A percentile compares a stretch with the other conserved stretches of the same genome.
These are phyloP conservation scores for Prochilodus magdalenae DNA, from an alignment of 2,113 vertebrate species.

Conservation along the genomic window DNA sequence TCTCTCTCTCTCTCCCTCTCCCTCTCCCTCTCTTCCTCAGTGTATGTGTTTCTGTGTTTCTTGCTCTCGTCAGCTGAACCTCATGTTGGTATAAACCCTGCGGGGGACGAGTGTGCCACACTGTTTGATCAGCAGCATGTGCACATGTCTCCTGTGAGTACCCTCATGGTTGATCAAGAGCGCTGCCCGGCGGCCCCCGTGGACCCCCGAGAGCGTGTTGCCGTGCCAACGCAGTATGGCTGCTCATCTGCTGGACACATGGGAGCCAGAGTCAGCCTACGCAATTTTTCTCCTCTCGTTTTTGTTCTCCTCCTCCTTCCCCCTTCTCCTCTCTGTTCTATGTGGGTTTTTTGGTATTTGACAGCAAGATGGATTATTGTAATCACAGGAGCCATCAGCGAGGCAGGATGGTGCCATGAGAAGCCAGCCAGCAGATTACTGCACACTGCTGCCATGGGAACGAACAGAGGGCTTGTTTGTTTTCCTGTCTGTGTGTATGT, in stretches of 20 bases:
- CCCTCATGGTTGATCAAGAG: constrained; percentile 70
- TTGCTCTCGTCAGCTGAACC: constrained; percentile 77
- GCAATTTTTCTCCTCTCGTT: constrained; percentile 63
- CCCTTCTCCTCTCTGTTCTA: background rate
- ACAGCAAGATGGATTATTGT: constrained; percentile 82
- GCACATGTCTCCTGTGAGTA: constrained; percentile 62
- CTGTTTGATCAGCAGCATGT: constrained; percentile 76
- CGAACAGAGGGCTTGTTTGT: constrained; percentile 65
- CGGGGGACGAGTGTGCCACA: constrained; percentile 71
- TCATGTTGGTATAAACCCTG: constrained; percentile 72
- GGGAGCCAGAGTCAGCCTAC: constrained; percentile 67
- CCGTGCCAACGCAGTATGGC: constrained; percentile 66
- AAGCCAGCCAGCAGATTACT: constrained; percentile 80
- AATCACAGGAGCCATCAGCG: constrained; percentile 80
- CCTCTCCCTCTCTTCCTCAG: constrained; percentile 46
- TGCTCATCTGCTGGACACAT: constrained; percentile 73
- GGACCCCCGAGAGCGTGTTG: constrained; percentile 44
- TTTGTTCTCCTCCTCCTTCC: constrained; percentile 63
- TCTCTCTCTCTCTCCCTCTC: constrained; percentile 41
- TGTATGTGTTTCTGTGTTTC: constrained; percentile 65
- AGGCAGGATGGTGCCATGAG: constrained; percentile 71
- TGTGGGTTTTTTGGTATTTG: constrained; percentile 58
- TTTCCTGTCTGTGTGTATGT: constrained; percentile 68
- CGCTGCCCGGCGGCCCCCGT: constrained; percentile 58
- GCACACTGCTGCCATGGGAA: constrained; percentile 73